A percentile compares a stretch with the other conserved stretches of the same genome.
phyloP scores from a whole-genome alignment of 2,888 invertebrate genomes.

The Catonia carolina region DNA sequence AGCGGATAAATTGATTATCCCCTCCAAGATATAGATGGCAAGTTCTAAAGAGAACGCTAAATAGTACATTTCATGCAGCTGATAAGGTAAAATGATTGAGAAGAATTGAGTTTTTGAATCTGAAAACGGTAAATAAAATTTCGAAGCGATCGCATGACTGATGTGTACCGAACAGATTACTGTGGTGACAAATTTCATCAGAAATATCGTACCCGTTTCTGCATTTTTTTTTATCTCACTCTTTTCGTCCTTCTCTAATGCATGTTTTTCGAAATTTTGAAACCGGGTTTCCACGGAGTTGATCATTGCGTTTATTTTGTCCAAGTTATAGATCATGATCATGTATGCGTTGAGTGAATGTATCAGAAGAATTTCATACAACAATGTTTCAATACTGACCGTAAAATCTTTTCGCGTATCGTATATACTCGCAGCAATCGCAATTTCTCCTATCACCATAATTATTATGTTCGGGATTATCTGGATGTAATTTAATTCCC shows the following conservation, averaged over 20 bases:
- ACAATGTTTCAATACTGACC: not conserved
- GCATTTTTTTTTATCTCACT: not conserved
- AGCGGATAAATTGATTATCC: not conserved
- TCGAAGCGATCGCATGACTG: not conserved
- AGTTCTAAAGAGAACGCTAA: not conserved
- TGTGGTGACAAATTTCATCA: not conserved
- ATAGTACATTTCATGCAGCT: not conserved
- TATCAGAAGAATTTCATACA: constrained; percentile 5
- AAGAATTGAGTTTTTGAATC: not conserved
- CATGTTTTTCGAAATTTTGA: not conserved
- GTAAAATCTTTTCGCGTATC: not conserved
- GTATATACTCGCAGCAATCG: not conserved
- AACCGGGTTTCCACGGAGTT: not conserved
- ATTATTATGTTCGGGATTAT: not conserved
- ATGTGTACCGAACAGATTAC: constrained; percentile 6
- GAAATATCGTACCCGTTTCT: not conserved
- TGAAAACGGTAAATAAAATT: not conserved
- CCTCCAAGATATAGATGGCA: not conserved
- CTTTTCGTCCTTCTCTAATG: not conserved
- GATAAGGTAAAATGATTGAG: not conserved
- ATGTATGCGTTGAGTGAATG: not conserved
- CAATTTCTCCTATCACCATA: not conserved
- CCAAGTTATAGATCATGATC: constrained; percentile 3
- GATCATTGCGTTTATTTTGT: not conserved
- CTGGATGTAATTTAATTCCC: not conserved